Evolutionary conservation across 2,797 vertebrate species (phyloP), one percentile per base, ranked within the genome.

Genomic region (Galago senegalensis): DNA sequence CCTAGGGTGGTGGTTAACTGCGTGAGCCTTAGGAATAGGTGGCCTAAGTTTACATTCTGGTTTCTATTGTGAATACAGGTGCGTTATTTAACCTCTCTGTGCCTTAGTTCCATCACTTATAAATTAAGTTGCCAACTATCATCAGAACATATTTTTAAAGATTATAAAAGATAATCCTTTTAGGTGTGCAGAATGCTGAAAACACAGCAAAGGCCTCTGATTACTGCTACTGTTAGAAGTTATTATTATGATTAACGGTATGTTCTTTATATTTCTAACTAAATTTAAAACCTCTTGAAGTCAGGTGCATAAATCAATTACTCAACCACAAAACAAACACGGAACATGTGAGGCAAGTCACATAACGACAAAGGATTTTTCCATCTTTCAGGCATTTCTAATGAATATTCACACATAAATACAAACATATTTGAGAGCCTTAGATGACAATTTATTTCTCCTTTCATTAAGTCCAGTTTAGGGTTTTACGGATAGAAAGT

Each of bases 361-460:
- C 79, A 70, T 7, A 31, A 27, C 29, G 10, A 77, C 3, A 4
- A 49, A 70, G 90, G n/a, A 69, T 70, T 88, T 67, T 79, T 65
- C n/a, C 86, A 53, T 6, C 8, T 93, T 46, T 79, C 93, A 87
- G 29, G 5, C 18, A 93, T 72, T 40, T 84, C 60, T 77, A 77
- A 87, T 63, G 81, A 13, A 20, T 56, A 63, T 31, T 94, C 72
- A 87, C 79, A 86, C 25, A 63, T 73, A 61, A 82, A 49, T 67
- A 83, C 2, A 7, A 21, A 53, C 14, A 85, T 75, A 53, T 67
- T 80, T 49, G 20, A 72, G 20, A 7, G n/a, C 43, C 25, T 79
- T 88, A 87, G 31, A 72, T 70, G 23, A 34, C 18, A 56, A 40
- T 81, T 93, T 83, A 37, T 63, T 77, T 97, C 87, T 94, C 40